Conservation (phyloP, 2,113 vertebrate genomes). For the Saiga tatarica region DNA sequence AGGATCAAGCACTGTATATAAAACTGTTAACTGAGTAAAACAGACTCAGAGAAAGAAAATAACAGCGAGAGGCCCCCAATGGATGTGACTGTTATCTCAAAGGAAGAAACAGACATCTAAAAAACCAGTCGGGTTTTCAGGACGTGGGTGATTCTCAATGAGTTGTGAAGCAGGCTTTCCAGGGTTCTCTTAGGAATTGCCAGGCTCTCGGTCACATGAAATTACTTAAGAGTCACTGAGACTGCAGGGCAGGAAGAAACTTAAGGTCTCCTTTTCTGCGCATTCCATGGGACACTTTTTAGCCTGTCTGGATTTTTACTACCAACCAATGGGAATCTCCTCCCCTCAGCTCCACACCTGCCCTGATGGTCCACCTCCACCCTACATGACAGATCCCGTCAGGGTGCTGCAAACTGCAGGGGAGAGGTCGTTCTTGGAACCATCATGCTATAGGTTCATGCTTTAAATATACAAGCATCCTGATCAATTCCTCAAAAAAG, state of each 20-base stretch:
- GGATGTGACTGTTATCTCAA: background rate
- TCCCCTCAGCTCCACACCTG: too few species aligned
- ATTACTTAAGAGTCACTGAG: background rate
- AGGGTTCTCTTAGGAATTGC: background rate
- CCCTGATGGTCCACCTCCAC: background rate
- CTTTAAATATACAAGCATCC: background rate
- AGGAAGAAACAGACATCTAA: background rate
- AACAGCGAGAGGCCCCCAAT: background rate
- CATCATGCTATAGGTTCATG: background rate
- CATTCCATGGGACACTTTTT: background rate
- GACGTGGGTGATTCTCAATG: background rate
- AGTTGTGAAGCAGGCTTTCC: background rate
- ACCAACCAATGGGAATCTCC: background rate
- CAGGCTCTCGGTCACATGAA: background rate
- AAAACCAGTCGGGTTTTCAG: background rate
- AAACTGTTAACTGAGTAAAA: constrained; percentile 20
- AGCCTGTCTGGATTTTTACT: background rate
- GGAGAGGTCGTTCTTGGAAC: background rate
- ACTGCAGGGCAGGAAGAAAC: background rate
- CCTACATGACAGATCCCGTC: fast-evolving
- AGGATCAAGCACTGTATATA: background rate
- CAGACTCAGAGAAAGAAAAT: background rate
- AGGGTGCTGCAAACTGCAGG: background rate
- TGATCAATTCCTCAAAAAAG: background rate
- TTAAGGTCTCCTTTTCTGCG: background rate